phyloP scores from a whole-genome alignment of 2,113 vertebrate species.

The Fulmarus glacialis region DNA sequence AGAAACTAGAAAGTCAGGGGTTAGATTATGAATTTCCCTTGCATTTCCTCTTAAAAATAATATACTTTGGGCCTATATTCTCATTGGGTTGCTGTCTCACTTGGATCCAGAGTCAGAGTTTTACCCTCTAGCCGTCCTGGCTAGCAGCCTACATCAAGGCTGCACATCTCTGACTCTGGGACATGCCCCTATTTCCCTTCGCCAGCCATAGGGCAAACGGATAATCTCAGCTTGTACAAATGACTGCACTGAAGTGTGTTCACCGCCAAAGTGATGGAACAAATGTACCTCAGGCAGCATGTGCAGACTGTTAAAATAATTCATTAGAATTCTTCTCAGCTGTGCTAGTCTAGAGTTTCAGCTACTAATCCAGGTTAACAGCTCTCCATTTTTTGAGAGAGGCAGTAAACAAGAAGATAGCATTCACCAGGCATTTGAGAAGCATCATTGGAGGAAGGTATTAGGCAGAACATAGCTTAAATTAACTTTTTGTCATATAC shows the following conservation, averaged over 20 bases:
- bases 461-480: neutral
- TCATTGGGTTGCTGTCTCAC: neutral
- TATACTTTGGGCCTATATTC: neutral
- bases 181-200: neutral
- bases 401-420: neutral
- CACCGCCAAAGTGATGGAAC: neutral
- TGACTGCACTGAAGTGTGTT: neutral
- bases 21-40: neutral
- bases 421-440: neutral
- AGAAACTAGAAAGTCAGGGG: neutral
- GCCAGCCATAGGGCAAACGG: neutral
- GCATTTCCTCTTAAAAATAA: neutral
- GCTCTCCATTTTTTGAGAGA: neutral
- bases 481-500: conserved; percentile 2
- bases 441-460: neutral
- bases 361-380: conserved; percentile 43
- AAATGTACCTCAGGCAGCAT: neutral
- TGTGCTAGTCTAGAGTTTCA: neutral
- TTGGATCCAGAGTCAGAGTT: neutral
- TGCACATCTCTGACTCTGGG: neutral
- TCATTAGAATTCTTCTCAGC: conserved; percentile 1
- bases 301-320: neutral
- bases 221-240: neutral
- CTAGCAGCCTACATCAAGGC: neutral
- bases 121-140: neutral